Percentiles rank a stretch among this genome's conserved stretches.
phyloP scores from a whole-genome alignment of 2,888 invertebrate genomes.

The Brachyopa scutellaris region DNA sequence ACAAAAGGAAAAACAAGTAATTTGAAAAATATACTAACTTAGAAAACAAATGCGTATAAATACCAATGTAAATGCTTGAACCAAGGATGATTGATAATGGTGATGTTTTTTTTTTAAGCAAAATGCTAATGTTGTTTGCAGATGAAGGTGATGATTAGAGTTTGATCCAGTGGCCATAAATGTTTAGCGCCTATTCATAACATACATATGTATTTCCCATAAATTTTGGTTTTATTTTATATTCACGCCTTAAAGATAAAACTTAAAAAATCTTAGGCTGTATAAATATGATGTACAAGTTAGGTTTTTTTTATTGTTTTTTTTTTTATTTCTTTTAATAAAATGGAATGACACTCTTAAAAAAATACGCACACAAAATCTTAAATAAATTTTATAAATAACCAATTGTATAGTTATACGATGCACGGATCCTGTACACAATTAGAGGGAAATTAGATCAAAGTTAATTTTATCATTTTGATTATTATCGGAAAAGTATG shows the following conservation, averaged over 20 bases:
- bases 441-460: background rate
- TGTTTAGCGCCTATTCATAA: constrained; percentile 5
- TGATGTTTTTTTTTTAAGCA: constrained; percentile 30
- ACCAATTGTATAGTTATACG: background rate
- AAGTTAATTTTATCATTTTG: background rate
- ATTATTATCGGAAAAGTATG: too few species aligned
- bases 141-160: constrained; percentile 45
- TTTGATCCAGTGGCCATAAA: constrained; percentile 33
- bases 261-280: background rate
- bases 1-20: constrained; percentile 19
- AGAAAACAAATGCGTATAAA: constrained; percentile 38
- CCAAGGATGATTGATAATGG: constrained; percentile 49
- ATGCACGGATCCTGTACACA: background rate
- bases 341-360: background rate
- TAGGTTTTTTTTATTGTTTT: background rate
- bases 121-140: constrained; percentile 26
- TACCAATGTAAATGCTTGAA: constrained; percentile 29
- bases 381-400: background rate
- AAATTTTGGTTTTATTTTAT: background rate
- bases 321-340: background rate
- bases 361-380: background rate
- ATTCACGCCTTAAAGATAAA: constrained; percentile 8
- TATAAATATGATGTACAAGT: background rate
- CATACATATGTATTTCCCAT: constrained; percentile 17
- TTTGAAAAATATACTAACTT: constrained; percentile 24